A percentile compares a stretch with the other conserved stretches of the same genome.
Evolutionary conservation across 2,797 vertebrate species (phyloP).

Genomic region (Bryconaethiops microstoma): DNA sequence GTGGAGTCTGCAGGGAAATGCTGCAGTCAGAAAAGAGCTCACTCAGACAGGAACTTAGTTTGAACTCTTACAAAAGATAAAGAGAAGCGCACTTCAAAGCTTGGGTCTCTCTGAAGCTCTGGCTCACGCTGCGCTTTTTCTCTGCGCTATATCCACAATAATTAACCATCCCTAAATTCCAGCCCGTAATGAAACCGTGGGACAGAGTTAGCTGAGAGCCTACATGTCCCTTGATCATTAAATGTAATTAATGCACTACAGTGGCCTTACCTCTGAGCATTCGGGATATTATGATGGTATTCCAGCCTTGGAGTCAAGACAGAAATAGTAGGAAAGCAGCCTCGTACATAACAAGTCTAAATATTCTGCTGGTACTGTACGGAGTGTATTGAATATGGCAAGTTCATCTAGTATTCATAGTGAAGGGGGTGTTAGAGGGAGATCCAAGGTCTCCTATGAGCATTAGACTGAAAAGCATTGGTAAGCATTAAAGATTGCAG

Average conservation of each 20-base stretch:
- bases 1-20: slow-evolving; percentile 36
- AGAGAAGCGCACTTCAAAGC: slow-evolving; percentile 64
- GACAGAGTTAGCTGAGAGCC: slow-evolving; percentile 21
- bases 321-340: slow-evolving; percentile 59
- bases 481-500: not conserved
- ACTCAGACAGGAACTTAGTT: slow-evolving; percentile 57
- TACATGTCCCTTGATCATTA: slow-evolving; percentile 31
- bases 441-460: not conserved
- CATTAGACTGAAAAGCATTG: not conserved
- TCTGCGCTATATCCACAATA: slow-evolving; percentile 62
- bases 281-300: slow-evolving; percentile 3
- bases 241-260: slow-evolving; percentile 27
- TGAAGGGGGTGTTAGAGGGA: not conserved
- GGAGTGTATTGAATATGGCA: too few species aligned
- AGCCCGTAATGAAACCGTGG: slow-evolving; percentile 34
- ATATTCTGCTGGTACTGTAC: not conserved
- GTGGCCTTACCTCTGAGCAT: slow-evolving; percentile 6
- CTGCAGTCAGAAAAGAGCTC: slow-evolving; percentile 59
- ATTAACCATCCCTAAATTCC: slow-evolving; percentile 67
- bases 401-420: not conserved
- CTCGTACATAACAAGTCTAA: not conserved
- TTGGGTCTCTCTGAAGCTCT: slow-evolving; percentile 58
- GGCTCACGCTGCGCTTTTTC: slow-evolving; percentile 51
- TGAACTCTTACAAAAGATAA: slow-evolving; percentile 60
- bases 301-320: slow-evolving; percentile 19